Evolutionary conservation across 2,113 vertebrate genomes (phyloP).

Genomic region (Glareola pratincola): DNA sequence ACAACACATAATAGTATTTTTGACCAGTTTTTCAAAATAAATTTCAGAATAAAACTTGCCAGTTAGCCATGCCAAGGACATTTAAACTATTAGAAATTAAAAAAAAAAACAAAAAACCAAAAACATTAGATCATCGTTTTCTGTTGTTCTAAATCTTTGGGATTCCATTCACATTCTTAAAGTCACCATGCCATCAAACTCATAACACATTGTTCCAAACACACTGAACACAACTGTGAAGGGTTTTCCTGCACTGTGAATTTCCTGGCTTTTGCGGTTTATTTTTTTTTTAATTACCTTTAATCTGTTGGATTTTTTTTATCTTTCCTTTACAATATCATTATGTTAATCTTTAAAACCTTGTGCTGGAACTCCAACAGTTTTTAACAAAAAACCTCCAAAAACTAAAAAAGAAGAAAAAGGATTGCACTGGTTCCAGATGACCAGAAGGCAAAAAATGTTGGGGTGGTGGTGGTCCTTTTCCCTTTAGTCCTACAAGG

Average conservation of each 20-base stretch:
- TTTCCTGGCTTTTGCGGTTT: neutral
- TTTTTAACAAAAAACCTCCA: neutral
- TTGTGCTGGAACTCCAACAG: neutral
- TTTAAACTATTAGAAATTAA: neutral
- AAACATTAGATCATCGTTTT: neutral
- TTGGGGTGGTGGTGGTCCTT: conserved; percentile 11
- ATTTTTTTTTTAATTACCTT: neutral
- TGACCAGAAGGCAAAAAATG: neutral
- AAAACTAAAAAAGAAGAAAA: neutral
- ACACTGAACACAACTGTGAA: neutral
- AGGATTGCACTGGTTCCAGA: neutral
- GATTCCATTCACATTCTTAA: neutral
- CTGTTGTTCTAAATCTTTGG: neutral
- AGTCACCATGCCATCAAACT: neutral
- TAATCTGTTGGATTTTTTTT: neutral
- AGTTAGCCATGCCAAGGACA: neutral
- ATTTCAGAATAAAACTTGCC: neutral
- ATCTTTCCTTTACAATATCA: neutral
- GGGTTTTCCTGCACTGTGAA: neutral
- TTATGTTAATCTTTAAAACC: neutral
- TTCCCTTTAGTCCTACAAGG: neutral
- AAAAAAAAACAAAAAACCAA: too few relatives aligned
- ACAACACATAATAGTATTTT: neutral
- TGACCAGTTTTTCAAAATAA: neutral
- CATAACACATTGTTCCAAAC: neutral